Conservation (phyloP, 2,797 vertebrate genomes). For the Meriones psammophilus region DNA sequence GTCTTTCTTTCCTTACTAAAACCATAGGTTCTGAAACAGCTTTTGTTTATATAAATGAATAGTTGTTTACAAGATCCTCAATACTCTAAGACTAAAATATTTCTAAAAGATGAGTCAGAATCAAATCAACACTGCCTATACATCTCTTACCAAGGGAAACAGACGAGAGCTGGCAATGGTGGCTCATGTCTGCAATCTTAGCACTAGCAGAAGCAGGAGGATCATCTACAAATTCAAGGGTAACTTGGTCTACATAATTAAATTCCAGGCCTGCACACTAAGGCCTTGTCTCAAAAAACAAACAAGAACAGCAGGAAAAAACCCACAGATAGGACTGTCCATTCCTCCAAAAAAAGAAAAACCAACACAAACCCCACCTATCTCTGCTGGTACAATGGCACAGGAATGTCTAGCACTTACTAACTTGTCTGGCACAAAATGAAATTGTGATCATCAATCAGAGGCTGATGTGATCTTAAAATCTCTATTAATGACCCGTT, state of each 20-base stretch:
- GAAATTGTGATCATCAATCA: constrained; percentile 38
- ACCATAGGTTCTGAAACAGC: constrained; percentile 30
- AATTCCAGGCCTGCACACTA: neutral
- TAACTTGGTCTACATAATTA: neutral
- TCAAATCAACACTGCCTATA: constrained; percentile 14
- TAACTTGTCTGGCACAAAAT: constrained; percentile 35
- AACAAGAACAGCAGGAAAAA: neutral
- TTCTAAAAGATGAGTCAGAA: constrained; percentile 44
- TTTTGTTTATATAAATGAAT: constrained; percentile 54
- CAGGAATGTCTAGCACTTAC: neutral
- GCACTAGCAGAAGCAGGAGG: neutral
- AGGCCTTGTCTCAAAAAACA: neutral
- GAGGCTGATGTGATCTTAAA: neutral
- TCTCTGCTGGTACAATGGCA: neutral
- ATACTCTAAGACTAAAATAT: constrained; percentile 34
- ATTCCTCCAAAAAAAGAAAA: neutral
- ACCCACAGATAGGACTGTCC: neutral
- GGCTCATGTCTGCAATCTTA: neutral
- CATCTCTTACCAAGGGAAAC: constrained; percentile 18
- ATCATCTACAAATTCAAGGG: neutral
- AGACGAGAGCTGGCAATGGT: neutral
- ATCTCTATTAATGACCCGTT: constrained; percentile 30
- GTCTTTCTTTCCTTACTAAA: constrained; percentile 27
- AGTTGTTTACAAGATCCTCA: constrained; percentile 25
- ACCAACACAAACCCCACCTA: neutral